Evolutionary conservation across 2,113 vertebrate species (phyloP).

Genomic region (Numenius arquata): DNA sequence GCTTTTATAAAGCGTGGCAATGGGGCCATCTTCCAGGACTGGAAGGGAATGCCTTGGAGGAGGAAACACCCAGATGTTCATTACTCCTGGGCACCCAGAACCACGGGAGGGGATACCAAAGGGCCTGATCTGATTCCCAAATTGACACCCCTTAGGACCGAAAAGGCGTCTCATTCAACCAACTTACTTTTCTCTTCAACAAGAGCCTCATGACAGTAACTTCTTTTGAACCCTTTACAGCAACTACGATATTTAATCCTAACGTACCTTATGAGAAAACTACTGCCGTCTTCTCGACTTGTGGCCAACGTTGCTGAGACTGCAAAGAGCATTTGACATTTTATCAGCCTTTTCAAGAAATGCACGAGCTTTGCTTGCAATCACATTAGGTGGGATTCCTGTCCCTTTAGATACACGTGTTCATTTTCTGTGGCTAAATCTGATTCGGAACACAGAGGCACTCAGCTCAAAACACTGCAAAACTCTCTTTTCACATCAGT

Average conservation of each 20-base stretch:
- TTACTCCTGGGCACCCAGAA: background rate
- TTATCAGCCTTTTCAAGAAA: background rate
- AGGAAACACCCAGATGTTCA: background rate
- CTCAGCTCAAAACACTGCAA: background rate
- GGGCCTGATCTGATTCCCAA: background rate
- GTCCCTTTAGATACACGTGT: background rate
- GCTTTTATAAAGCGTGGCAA: background rate
- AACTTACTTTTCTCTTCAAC: background rate
- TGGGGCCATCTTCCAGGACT: background rate
- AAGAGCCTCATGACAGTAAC: background rate
- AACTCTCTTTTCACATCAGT: background rate
- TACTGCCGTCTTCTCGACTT: background rate
- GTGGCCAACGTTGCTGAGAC: background rate
- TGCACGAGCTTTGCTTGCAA: background rate
- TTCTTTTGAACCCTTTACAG: background rate
- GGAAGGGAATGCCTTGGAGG: background rate
- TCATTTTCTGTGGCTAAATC: background rate
- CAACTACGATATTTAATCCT: background rate
- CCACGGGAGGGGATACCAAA: background rate
- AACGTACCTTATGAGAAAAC: background rate
- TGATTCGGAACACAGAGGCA: accelerated
- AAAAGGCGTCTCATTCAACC: background rate
- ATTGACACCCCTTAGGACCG: background rate
- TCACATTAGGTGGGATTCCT: accelerated
- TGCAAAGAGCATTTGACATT: accelerated